Evolutionary conservation across 2,888 invertebrate species (phyloP), one percentile per base, ranked within the genome.

Genomic region (Acronicta aceris): DNA sequence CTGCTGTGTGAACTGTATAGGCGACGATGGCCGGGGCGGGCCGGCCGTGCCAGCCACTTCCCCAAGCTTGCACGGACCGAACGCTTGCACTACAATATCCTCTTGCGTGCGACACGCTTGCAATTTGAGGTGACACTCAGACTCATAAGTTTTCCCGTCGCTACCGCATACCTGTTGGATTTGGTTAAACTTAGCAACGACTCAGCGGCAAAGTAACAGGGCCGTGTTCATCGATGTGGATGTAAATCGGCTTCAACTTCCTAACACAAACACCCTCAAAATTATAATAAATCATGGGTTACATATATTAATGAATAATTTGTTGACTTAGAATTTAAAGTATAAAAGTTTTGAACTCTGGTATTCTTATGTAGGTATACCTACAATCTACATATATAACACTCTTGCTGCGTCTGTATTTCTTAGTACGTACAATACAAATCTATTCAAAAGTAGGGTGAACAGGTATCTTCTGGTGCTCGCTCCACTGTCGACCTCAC

Each of bases 101-200:
- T 96, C 96, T 92, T 98, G 98, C 82, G 96, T 95, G 80, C 97
- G 96, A 91, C 98, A 98, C 54, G 98, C 97, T 89, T 97, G 96
- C 83, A 97, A 96, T 78, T 97, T 95, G 67, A 98, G 95, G 83
- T 97, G 96, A 86, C 98, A 98, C 85, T 98, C 97, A 72, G 97
- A 98, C 78, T 97, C 95, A 89, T 97, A 98, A 62, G 97, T 97
- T 90, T 97, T 97, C 55, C 97, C 97, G 83, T 97, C 97, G 83
- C 97, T 97, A 61, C 97, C 97, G 88, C 97, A 97, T 79, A 97
- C 95, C 94, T 94, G 89, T 87, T 85, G 81, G 78, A 71, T 79
- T 81, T 61, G 52, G 55, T 64, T 72, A 52, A 66, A 54, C 57
- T 75, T 61, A 64, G 53, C 38, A 36, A 42, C 50, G 17, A 57